A percentile compares a stretch with the other conserved stretches of the same genome.
Evolutionary conservation across 2,113 vertebrate species (phyloP).

Genomic region (Gymnobelideus leadbeateri): DNA sequence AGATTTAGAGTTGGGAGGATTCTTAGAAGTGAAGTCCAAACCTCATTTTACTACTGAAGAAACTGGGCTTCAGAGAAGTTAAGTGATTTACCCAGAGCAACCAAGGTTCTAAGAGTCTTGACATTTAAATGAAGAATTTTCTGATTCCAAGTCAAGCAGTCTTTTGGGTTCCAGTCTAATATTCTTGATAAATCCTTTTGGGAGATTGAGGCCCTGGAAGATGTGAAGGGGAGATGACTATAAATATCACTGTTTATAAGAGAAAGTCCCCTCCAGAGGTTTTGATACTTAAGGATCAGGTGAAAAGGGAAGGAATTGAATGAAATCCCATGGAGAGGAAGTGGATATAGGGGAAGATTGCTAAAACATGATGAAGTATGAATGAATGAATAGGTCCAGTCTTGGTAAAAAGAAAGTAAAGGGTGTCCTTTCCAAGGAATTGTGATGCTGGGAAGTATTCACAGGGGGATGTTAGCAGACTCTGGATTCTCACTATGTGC

Average conservation of each 20-base stretch:
- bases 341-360: not conserved
- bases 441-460: not conserved
- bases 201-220: not conserved
- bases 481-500: not conserved
- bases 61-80: not conserved
- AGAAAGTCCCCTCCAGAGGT: not conserved
- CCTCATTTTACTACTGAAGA: not conserved
- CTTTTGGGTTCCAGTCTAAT: not conserved
- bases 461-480: not conserved
- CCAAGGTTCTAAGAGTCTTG: not conserved
- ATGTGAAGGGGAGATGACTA: not conserved
- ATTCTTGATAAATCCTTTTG: not conserved
- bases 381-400: not conserved
- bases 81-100: not conserved
- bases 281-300: not conserved
- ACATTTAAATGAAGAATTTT: not conserved
- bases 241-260: not conserved
- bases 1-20: not conserved
- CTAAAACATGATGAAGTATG: not conserved
- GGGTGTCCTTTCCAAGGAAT: not conserved
- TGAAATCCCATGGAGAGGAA: not conserved
- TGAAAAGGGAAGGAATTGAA: not conserved
- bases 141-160: not conserved
- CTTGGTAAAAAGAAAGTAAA: not conserved
- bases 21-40: not conserved